phyloP scores from a whole-genome alignment of 2,888 invertebrate species.

The Euphydryas editha region DNA sequence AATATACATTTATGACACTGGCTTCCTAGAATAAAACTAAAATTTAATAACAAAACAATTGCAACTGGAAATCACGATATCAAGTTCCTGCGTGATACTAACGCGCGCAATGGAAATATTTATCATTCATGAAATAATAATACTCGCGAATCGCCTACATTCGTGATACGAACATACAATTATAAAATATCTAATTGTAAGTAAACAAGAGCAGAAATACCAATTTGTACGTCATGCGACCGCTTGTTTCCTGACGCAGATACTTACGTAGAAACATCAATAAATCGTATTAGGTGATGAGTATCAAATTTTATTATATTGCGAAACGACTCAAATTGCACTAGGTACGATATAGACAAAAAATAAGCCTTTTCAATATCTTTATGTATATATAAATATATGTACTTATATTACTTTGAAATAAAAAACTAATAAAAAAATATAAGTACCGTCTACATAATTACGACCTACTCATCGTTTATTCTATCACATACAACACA shows the following conservation, averaged over 20 bases:
- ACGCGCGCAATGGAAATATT: conserved; percentile 29
- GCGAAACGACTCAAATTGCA: too few relatives aligned
- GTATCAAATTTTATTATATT: neutral
- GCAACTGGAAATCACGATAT: conserved; percentile 26
- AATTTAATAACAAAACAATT: conserved; percentile 11
- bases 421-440: neutral
- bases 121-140: conserved; percentile 30
- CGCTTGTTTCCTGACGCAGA: conserved; percentile 28
- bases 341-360: neutral
- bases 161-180: conserved; percentile 10
- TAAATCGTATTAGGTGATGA: conserved; percentile 3
- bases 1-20: neutral
- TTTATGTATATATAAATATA: neutral
- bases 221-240: conserved; percentile 25
- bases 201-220: conserved; percentile 27
- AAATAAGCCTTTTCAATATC: neutral
- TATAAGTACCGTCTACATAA: neutral
- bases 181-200: conserved; percentile 17
- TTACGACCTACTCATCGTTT: neutral
- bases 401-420: too few relatives aligned
- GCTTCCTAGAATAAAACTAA: neutral
- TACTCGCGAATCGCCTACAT: conserved; percentile 34
- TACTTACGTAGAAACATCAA: conserved; percentile 17
- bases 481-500: conserved; percentile 1
- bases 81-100: conserved; percentile 32